Base-by-base conservation (phyloP, 37 sponge, comb jelly and placozoan genomes). In the Cladorhizidae sp. region DNA sequence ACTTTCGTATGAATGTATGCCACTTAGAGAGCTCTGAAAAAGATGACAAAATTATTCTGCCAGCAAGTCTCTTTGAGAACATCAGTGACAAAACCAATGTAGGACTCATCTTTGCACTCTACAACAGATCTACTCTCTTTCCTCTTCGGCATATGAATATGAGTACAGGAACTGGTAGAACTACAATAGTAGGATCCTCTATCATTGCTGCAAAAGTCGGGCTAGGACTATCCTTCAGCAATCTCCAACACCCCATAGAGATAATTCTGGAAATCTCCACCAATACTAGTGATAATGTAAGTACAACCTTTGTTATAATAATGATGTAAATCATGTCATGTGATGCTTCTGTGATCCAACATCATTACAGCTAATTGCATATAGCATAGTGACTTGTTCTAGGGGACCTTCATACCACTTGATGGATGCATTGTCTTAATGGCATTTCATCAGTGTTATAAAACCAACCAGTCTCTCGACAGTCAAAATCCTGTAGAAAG, bases 51-150 rank as follows among this genome's bases (percentile, higher is more conserved):
- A 71, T 71, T 23, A 41, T 23, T 3, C 38, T 71, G 23, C 12
- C 72, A 42, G 26, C 72, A 22, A 28, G 1, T 43, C 72, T 71
- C 25, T 71, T 71, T 40, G 38, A 8, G 2, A 38, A 12, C 5
- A 40, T 71, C 22, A 71, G 2, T 26, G 49, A 71, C 14, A 23
- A 40, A 42, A 22, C 33, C 1, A 40, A 45, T 9, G 72, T 71
- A 2, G 72, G 72, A 6, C 15, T 71, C 7, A 41, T 71, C 72
- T 71, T 71, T 71, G 72, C 25, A 23, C 38, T 71, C 39, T 71
- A 71, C 45, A 25, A 2, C 38, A 14, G 17, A 45, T 3, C 72
- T 41, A 45, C 28, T 42, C 72, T 71, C 5, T 71, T 71, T n/a
- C 72, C 72, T 43, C 23, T 71, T 40, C 43, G 49, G 14, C 5